Conservation (phyloP, 2,113 vertebrate genomes). For the Girardinichthys multiradiatus region DNA sequence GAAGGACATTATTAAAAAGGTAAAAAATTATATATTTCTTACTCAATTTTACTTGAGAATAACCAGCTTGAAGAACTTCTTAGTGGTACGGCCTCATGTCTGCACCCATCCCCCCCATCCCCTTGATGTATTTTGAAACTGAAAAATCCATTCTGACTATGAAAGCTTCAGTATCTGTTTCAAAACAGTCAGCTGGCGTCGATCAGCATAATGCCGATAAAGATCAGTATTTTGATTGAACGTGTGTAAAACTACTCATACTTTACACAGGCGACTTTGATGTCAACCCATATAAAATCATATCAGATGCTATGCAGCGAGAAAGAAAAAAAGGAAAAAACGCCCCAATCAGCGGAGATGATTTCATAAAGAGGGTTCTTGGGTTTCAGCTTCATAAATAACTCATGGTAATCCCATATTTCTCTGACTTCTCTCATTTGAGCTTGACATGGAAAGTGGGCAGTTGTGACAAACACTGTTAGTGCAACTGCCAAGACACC, state of each 20-base stretch:
- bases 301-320: slow-evolving; percentile 70
- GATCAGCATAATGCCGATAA: slow-evolving; percentile 78
- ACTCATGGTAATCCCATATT: slow-evolving; percentile 84
- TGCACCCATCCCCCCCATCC: neutral
- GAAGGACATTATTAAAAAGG: too few species aligned
- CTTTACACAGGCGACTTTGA: slow-evolving; percentile 75
- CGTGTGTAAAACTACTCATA: slow-evolving; percentile 80
- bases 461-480: slow-evolving; percentile 83
- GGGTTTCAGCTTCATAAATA: slow-evolving; percentile 84
- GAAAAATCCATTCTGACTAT: slow-evolving; percentile 78
- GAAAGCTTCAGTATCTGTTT: slow-evolving; percentile 81
- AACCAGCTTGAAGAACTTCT: slow-evolving; percentile 21
- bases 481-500: slow-evolving; percentile 56
- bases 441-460: slow-evolving; percentile 70
- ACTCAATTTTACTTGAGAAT: neutral
- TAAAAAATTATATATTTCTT: too few species aligned
- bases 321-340: slow-evolving; percentile 31
- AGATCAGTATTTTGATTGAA: slow-evolving; percentile 82
- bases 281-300: slow-evolving; percentile 77
- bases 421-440: slow-evolving; percentile 81
- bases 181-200: slow-evolving; percentile 79
- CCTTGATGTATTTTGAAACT: slow-evolving; percentile 49
- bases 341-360: slow-evolving; percentile 75
- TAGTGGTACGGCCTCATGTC: slow-evolving; percentile 14
- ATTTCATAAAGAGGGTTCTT: slow-evolving; percentile 79